Conservation (phyloP, 2,888 invertebrate species). For the Allacma fusca region DNA sequence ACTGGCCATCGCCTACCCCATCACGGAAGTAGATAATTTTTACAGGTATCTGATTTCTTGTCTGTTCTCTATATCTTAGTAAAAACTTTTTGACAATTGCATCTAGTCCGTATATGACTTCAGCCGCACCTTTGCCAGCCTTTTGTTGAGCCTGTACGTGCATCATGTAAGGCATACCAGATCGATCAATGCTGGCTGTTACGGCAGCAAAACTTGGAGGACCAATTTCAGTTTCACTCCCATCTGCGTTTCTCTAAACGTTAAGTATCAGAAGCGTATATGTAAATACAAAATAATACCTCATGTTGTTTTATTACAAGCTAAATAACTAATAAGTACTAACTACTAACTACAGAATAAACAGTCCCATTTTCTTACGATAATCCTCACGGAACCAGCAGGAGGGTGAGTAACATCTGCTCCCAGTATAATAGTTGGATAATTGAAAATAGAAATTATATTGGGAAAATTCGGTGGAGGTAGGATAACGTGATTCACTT, state of each 20-base stretch:
- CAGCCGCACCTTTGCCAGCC: slow-evolving; percentile 65
- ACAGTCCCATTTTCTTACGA: background rate
- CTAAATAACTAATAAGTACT: no score
- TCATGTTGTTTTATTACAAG: no score
- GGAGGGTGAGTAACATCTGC: slow-evolving; percentile 64
- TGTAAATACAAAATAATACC: no score
- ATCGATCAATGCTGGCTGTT: slow-evolving; percentile 38
- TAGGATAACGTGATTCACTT: slow-evolving; percentile 63
- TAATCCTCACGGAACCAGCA: background rate
- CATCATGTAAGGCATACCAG: slow-evolving; percentile 49
- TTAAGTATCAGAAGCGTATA: background rate
- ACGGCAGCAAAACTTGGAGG: slow-evolving; percentile 46
- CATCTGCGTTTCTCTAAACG: slow-evolving; percentile 32
- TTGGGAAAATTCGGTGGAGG: slow-evolving; percentile 30
- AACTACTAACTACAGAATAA: no score
- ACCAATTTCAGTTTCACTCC: slow-evolving; percentile 13
- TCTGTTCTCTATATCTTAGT: slow-evolving; percentile 68
- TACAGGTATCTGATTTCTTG: slow-evolving; percentile 62
- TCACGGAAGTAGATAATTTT: slow-evolving; percentile 64
- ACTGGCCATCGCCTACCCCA: slow-evolving; percentile 64
- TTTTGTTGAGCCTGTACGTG: slow-evolving; percentile 44
- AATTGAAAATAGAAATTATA: slow-evolving; percentile 49
- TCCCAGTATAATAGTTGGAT: slow-evolving; percentile 65
- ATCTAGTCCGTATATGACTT: slow-evolving; percentile 78
- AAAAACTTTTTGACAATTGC: slow-evolving; percentile 75